Base-by-base conservation (phyloP, 2,797 vertebrate genomes). In the Melanotaenia nigrans region DNA sequence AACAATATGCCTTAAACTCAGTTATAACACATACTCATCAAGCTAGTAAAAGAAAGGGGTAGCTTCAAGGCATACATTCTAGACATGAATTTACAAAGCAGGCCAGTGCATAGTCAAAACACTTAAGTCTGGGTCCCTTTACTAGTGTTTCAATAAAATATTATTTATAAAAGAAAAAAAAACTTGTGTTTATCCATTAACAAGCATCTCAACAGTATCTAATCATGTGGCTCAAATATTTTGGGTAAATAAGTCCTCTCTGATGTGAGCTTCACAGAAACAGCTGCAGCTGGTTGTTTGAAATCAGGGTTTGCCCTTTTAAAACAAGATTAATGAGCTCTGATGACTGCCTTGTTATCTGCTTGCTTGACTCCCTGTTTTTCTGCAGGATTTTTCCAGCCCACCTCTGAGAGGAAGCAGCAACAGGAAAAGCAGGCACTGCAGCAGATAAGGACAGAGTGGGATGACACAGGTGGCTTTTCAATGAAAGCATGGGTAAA, bases 361-460 rank as follows among this genome's bases (percentile, higher is more conserved):
- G 47, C 18, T 53, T 32, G 35, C 13, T 22, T 5, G 62, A 67
- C 67, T 73, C 54, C 42, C 20, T 11, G 77, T 73, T 71, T 84
- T 61, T 68, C 70, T 70, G 62, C 47, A 11, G 66, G 22, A 47
- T 60, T 73, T 81, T 89, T 86, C 79, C 86, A 85, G 73, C 54
- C 40, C 56, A 53, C 62, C 71, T 70, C 79, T 28, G 66, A 71
- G 35, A 77, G 80, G 82, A 89, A 87, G 63, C 74, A 35, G 71
- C 3, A 20, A 59, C 76, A 62, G 73, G 80, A 81, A 85, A 78
- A 75, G 42, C 69, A n/a, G 59, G 14, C 25, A 4, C 55, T 65
- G 62, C 24, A 45, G 77, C 66, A 1, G 68, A 75, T 69, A 70
- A 67, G 32, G 53, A 61, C 13, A 1, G 57, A 78, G 66, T 42